These are phyloP conservation scores for Onychomys leucogaster DNA, from an alignment of 2,797 vertebrate genomes.

Conservation along the genomic window DNA sequence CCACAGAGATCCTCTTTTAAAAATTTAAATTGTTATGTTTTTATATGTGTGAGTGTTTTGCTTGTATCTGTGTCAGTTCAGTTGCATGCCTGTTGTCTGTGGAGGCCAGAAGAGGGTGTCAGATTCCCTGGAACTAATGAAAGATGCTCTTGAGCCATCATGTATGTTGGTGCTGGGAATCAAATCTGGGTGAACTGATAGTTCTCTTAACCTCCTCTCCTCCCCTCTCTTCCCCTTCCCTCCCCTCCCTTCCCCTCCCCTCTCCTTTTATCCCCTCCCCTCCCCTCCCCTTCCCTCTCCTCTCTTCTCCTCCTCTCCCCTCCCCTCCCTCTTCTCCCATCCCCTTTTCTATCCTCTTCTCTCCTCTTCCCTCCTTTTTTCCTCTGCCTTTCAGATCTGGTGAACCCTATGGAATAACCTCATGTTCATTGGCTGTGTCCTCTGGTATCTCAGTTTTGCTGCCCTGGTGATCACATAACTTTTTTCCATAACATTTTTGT, in stretches of 20 bases:
- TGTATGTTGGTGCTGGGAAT: neutral
- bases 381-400: neutral
- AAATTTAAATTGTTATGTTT: neutral
- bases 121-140: neutral
- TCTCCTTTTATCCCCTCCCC: no score
- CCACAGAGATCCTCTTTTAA: neutral
- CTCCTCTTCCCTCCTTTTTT: neutral
- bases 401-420: neutral
- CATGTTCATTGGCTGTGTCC: neutral
- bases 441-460: neutral
- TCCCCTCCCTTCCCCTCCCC: neutral
- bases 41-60: neutral
- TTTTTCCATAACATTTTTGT: constrained; percentile 7
- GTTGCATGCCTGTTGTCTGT: neutral
- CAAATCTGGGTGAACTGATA: neutral
- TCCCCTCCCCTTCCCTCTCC: neutral
- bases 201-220: neutral
- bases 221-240: accelerated
- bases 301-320: accelerated
- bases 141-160: neutral
- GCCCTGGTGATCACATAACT: neutral
- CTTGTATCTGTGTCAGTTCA: neutral
- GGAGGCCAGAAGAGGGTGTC: neutral
- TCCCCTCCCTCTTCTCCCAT: accelerated
- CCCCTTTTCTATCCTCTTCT: neutral